These are phyloP conservation scores for Phenganax marumi DNA, from an alignment of 92 coral and sea anemone genomes.

Conservation along the genomic window DNA sequence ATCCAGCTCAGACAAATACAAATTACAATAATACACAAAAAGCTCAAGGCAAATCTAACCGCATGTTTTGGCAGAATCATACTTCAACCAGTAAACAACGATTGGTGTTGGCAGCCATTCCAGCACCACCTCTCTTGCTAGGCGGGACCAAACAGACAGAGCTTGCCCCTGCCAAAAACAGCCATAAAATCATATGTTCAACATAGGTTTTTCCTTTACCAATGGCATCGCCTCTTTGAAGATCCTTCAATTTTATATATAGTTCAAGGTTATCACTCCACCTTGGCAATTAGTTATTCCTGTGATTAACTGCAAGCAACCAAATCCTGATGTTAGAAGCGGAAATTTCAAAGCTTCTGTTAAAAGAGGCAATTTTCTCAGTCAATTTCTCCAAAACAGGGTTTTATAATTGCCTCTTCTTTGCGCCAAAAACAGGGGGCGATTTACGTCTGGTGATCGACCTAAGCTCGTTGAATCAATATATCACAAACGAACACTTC, in stretches of 20 bases:
- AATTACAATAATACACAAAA: not conserved
- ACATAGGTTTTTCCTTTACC: not conserved
- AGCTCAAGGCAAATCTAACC: not conserved
- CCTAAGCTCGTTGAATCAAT: slow-evolving; percentile 27
- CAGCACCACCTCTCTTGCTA: not conserved
- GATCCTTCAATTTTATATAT: not conserved
- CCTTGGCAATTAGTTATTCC: slow-evolving; percentile 5
- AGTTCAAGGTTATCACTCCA: not conserved
- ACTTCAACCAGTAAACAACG: not conserved
- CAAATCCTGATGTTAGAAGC: too few relatives aligned
- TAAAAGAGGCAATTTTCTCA: too few relatives aligned
- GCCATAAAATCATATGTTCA: not conserved
- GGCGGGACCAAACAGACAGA: not conserved
- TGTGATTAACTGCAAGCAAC: slow-evolving; percentile 10
- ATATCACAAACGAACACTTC: slow-evolving; percentile 43
- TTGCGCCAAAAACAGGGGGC: slow-evolving; percentile 32
- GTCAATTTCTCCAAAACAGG: too few relatives aligned
- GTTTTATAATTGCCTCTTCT: too few relatives aligned
- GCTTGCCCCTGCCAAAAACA: not conserved
- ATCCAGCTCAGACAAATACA: not conserved
- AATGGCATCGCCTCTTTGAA: not conserved
- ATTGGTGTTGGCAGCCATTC: not conserved
- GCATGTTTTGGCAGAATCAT: not conserved
- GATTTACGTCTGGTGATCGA: slow-evolving; percentile 41
- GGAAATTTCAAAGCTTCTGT: too few relatives aligned